Conservation (phyloP, 2,888 invertebrate species). For the Chloromyia formosa region DNA sequence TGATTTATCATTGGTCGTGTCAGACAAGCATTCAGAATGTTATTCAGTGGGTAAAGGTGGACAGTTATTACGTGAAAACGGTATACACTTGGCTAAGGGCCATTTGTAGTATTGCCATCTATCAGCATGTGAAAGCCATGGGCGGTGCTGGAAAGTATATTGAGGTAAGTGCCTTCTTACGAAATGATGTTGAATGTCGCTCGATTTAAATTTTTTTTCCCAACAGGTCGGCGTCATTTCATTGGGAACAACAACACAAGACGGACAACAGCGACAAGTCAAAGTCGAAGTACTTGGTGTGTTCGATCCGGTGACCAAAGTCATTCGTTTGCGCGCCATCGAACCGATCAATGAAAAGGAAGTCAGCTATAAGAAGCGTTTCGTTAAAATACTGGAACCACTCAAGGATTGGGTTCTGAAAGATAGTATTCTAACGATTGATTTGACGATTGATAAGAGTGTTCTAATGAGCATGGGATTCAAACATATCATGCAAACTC, state of each 20-base stretch:
- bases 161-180: constrained; percentile 63
- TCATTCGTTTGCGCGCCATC: constrained; percentile 81
- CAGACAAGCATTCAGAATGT: constrained; percentile 90
- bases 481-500: constrained; percentile 75
- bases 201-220: too few relatives aligned
- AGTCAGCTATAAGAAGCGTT: constrained; percentile 80
- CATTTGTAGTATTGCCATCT: constrained; percentile 81
- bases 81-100: constrained; percentile 79
- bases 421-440: constrained; percentile 80
- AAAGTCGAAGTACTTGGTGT: constrained; percentile 90
- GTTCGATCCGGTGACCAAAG: constrained; percentile 76
- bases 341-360: constrained; percentile 83
- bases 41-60: constrained; percentile 86
- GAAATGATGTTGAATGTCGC: neutral
- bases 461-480: constrained; percentile 83
- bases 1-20: constrained; percentile 91
- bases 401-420: constrained; percentile 81
- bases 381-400: constrained; percentile 84
- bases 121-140: constrained; percentile 77
- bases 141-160: constrained; percentile 78
- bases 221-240: constrained; percentile 80
- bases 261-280: constrained; percentile 78
- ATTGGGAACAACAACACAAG: constrained; percentile 84
- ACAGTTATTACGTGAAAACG: constrained; percentile 73
- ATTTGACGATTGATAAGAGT: constrained; percentile 83